Evolutionary conservation across 53 echinoderm and acorn worm species (phyloP), one percentile per base, ranked within the genome.

Genomic region (Hippasteria phrygiana): DNA sequence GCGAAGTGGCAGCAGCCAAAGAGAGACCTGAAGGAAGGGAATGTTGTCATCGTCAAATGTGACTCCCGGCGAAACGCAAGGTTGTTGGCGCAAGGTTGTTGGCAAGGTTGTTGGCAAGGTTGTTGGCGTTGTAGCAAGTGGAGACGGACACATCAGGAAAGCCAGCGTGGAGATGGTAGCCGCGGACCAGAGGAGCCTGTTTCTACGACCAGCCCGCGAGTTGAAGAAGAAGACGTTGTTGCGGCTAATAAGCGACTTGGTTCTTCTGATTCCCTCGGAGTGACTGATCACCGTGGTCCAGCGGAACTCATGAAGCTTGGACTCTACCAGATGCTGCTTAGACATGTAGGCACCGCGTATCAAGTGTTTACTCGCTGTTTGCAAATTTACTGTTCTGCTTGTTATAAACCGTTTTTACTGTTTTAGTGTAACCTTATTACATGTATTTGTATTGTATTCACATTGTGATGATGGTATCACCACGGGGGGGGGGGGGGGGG

Each of bases 151-250:
- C 55, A 59, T 88, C 29, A 82, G 88, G 46, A 88, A 92, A 51
- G 88, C 70, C 62, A 88, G 63, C 42, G 73, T 92, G 26, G 88
- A 92, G 54, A 71, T 88, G 2, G 75, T 50, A 3, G 75, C 88
- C 22, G 76, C 72, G 0, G 88, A 92, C 83, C 36, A 43, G 24
- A 73, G 62, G 10, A 63, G 18, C 5, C 28, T 84, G 42, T 43
- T 71, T 22, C 90, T 62, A 18, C 56, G 32, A 1, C 90, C 90
- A 90, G 64, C 40, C 48, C 10, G 35, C 17, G 37, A 75, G 56
- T 59, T 83, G 62, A 40, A 66, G 13, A 92, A 82, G 83, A 92
- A 92, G 92, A 92, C 83, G 26, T 59, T 92, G 74, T 45, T 92
- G 83, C 71, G 88, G 62, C 92, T 88, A 16, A 82, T 92, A 24